These are phyloP conservation scores for Athripsodes cinereus DNA, from an alignment of 2,888 invertebrate species.

Conservation along the genomic window DNA sequence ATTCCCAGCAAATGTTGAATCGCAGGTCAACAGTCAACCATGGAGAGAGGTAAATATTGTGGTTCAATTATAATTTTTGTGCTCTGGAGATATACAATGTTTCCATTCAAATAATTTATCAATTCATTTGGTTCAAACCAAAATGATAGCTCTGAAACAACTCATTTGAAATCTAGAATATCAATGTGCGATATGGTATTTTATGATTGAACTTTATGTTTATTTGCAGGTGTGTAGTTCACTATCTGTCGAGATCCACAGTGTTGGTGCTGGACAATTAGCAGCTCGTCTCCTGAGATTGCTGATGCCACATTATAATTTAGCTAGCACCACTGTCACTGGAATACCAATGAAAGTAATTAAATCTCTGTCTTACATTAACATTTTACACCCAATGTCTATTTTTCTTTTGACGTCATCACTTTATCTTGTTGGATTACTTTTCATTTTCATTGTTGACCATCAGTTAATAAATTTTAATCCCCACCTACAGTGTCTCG, in stretches of 20 bases:
- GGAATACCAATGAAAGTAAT: slow-evolving; percentile 94
- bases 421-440: too few species aligned
- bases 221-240: slow-evolving; percentile 59
- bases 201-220: too few species aligned
- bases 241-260: slow-evolving; percentile 74
- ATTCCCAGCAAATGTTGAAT: slow-evolving; percentile 74
- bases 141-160: neutral
- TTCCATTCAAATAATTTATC: too few species aligned
- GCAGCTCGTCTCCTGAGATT: slow-evolving; percentile 69
- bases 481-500: too few species aligned
- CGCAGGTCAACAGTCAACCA: slow-evolving; percentile 67
- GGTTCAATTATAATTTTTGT: neutral
- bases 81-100: too few species aligned
- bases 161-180: neutral
- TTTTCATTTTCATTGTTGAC: too few species aligned
- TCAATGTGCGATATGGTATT: slow-evolving; percentile 9
- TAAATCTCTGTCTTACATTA: too few species aligned
- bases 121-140: too few species aligned
- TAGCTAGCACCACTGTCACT: slow-evolving; percentile 94
- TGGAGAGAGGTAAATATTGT: slow-evolving; percentile 54
- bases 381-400: too few species aligned
- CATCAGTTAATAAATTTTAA: too few species aligned
- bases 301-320: slow-evolving; percentile 79
- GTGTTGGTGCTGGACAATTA: slow-evolving; percentile 67
- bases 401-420: too few species aligned